These are phyloP conservation scores for Pollenia griseotomentosa DNA, from an alignment of 2,888 invertebrate species.

Conservation along the genomic window DNA sequence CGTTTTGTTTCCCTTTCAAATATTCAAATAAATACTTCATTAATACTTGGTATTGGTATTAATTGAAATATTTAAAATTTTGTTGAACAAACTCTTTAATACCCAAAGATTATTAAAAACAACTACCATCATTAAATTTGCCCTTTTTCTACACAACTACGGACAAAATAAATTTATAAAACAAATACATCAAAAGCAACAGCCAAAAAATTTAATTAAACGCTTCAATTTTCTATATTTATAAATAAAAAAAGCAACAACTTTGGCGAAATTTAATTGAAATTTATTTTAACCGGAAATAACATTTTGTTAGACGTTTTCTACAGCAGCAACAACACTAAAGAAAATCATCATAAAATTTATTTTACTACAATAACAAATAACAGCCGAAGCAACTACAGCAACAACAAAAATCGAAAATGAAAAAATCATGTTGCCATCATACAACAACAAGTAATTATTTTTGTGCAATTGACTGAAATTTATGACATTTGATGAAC, in stretches of 20 bases:
- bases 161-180: background rate
- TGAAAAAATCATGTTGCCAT: background rate
- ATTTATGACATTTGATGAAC: constrained; percentile 52
- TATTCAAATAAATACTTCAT: background rate
- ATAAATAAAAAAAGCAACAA: background rate
- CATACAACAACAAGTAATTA: constrained; percentile 41
- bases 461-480: constrained; percentile 30
- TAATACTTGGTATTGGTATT: no score
- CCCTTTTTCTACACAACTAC: background rate
- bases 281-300: constrained; percentile 6
- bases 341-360: constrained; percentile 16
- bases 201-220: background rate
- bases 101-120: background rate
- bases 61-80: no score
- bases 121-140: background rate
- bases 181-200: background rate
- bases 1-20: no score
- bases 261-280: constrained; percentile 9
- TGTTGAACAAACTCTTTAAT: background rate
- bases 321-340: background rate
- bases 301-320: constrained; percentile 3
- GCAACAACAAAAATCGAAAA: background rate
- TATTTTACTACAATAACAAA: constrained; percentile 1
- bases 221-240: background rate
- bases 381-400: background rate